These are phyloP conservation scores for Fratercula arctica DNA, from an alignment of 2,797 vertebrate genomes.

Conservation along the genomic window DNA sequence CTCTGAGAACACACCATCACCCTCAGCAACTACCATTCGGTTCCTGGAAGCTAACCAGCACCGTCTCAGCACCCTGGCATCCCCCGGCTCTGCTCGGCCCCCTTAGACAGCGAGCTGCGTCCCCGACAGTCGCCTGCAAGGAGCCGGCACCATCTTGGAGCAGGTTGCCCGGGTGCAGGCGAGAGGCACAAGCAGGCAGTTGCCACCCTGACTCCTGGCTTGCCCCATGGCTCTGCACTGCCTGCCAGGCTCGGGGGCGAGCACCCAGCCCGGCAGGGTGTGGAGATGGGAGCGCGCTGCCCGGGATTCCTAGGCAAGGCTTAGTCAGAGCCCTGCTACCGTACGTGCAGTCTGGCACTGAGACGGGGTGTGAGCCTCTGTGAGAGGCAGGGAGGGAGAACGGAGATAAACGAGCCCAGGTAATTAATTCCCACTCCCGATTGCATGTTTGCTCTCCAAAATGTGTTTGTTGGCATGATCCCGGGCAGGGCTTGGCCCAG, in stretches of 20 bases:
- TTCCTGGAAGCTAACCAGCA: not conserved
- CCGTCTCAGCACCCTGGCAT: not conserved
- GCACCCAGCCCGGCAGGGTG: not conserved
- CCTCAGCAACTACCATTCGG: not conserved
- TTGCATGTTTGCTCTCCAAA: not conserved
- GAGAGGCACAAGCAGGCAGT: not conserved
- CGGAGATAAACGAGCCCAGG: not conserved
- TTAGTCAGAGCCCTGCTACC: not conserved
- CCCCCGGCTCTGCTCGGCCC: not conserved
- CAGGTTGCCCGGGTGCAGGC: accelerated
- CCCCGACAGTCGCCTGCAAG: not conserved
- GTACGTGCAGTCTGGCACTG: conserved; percentile 38
- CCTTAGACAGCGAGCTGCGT: accelerated
- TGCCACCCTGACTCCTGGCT: not conserved
- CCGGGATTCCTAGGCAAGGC: not conserved
- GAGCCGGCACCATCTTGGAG: not conserved
- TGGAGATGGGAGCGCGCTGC: not conserved
- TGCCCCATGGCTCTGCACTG: not conserved
- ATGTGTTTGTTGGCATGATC: conserved; percentile 3
- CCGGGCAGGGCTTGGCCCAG: not conserved
- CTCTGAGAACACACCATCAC: accelerated
- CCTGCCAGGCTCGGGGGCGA: not conserved
- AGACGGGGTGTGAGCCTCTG: not conserved
- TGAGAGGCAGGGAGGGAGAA: not conserved
- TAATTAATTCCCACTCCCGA: conserved; percentile 35